These are phyloP conservation scores for Crotalus viridis DNA, from an alignment of 2,113 vertebrate genomes.

Conservation along the genomic window DNA sequence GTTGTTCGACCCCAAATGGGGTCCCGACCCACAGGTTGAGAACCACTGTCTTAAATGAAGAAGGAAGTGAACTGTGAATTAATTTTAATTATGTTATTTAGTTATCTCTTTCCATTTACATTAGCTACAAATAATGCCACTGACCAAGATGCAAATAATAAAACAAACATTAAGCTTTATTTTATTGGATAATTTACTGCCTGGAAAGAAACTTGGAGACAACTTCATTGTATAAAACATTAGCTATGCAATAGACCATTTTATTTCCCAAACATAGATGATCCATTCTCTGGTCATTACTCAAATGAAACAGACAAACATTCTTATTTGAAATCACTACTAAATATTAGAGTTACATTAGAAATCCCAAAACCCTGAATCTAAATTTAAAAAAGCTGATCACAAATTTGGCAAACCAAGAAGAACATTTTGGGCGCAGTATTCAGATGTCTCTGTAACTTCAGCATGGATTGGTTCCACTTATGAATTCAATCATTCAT, in stretches of 20 bases:
- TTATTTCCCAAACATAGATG: background rate
- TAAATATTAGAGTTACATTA: background rate
- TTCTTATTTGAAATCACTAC: background rate
- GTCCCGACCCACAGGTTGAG: too few relatives aligned
- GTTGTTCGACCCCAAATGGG: too few relatives aligned
- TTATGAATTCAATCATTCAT: background rate
- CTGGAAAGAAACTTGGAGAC: background rate
- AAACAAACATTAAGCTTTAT: background rate
- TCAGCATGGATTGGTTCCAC: background rate
- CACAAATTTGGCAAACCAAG: background rate
- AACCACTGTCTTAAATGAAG: conserved; percentile 3
- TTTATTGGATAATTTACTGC: background rate
- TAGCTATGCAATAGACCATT: background rate
- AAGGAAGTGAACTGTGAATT: conserved; percentile 38
- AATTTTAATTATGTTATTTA: conserved; percentile 44
- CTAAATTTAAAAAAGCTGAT: background rate
- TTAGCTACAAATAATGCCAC: conserved; percentile 2
- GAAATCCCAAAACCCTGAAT: background rate
- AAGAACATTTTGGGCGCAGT: background rate
- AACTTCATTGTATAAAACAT: background rate
- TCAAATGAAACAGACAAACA: background rate
- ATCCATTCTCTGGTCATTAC: background rate
- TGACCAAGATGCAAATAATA: conserved; percentile 11
- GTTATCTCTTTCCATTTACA: conserved; percentile 49
- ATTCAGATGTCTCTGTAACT: background rate